Conservation (phyloP, 2,797 vertebrate species). For the Buceros bicornis region DNA sequence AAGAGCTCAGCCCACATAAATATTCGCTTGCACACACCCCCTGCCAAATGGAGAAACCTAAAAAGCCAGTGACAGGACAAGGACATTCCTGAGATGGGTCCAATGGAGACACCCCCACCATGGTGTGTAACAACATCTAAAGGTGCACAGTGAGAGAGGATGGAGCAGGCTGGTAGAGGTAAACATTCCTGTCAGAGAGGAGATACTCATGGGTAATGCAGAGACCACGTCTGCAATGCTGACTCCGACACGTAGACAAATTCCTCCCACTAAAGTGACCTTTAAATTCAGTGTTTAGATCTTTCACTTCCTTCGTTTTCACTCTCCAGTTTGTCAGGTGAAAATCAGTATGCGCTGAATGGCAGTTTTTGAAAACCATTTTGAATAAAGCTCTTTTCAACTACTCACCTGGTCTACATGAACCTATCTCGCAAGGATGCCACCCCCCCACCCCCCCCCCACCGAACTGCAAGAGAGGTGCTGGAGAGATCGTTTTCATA, state of each 20-base stretch:
- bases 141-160: neutral
- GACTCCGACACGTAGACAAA: neutral
- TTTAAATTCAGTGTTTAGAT: neutral
- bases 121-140: neutral
- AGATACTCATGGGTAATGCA: neutral
- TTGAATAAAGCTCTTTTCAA: neutral
- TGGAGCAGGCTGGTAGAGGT: neutral
- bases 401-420: no score
- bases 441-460: no score
- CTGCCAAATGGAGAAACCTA: neutral
- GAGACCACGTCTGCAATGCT: neutral
- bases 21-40: neutral
- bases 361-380: neutral
- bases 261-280: neutral
- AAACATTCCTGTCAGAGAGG: neutral
- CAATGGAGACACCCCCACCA: neutral
- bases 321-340: neutral
- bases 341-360: neutral
- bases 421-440: neutral
- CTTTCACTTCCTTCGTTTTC: neutral
- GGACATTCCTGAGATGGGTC: fast-evolving
- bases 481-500: neutral
- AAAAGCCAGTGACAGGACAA: neutral
- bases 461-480: no score
- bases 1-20: neutral